Percentiles rank a stretch among this genome's conserved stretches.
Conservation (phyloP, 2,113 vertebrate species). For the Lycaon pictus region DNA sequence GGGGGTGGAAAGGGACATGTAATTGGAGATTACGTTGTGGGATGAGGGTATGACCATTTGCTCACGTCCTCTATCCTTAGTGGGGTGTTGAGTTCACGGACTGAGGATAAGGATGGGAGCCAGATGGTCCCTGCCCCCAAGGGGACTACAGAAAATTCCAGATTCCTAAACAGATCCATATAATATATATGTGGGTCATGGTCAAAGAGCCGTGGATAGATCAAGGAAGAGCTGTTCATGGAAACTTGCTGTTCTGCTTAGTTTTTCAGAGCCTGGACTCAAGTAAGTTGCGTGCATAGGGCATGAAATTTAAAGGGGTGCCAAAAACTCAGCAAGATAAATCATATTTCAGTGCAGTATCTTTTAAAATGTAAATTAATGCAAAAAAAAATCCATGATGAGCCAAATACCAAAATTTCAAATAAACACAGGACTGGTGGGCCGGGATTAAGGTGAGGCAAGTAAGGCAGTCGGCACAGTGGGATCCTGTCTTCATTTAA, state of each 20-base stretch:
- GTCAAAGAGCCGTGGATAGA: neutral
- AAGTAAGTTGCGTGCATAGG: neutral
- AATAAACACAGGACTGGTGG: neutral
- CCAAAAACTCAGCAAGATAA: neutral
- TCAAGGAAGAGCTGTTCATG: neutral
- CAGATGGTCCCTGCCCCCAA: neutral
- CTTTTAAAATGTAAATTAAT: neutral
- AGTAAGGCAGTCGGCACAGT: neutral
- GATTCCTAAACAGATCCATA: neutral
- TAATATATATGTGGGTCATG: accelerated
- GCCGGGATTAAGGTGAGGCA: neutral
- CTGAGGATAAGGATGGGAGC: neutral
- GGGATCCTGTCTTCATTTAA: neutral
- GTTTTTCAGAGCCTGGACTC: neutral
- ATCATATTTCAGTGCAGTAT: neutral
- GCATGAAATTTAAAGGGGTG: neutral
- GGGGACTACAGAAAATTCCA: neutral
- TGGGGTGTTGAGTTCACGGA: neutral
- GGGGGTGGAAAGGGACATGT: neutral
- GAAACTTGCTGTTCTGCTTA: no score
- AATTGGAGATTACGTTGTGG: neutral
- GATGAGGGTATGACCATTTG: accelerated
- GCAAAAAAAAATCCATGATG: neutral
- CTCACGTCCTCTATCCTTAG: neutral
- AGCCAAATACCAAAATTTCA: neutral